Base-by-base conservation (phyloP, 2,888 invertebrate species). In the Dichetophora obliterata region DNA sequence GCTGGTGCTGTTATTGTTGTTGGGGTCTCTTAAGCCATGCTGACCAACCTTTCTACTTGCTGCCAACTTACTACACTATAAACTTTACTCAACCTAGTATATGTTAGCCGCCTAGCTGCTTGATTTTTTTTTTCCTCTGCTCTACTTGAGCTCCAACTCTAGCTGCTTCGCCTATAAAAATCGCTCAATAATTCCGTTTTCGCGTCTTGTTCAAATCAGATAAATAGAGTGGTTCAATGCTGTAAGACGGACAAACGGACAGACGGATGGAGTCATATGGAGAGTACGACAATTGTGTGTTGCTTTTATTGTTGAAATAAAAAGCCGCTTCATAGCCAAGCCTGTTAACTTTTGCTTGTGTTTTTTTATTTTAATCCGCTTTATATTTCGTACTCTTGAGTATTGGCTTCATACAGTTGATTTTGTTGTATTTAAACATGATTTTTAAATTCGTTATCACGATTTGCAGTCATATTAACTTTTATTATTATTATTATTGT, bases 121-220 rank as follows among this genome's bases (percentile, higher is more conserved):
- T 5, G 31, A 31, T 22, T 22, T 22, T 54, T 22, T 19, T 9
- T 19, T 19, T 8, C 6, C 19, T 22, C 54, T 19, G 54, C 54
- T 1, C 19, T 3, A 9, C 57, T 22, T 16, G 19, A n/a, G 22
- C 57, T 31, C 37, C 3, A 3, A 14, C 57, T 24, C 22, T 31
- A 34, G 43, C 27, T n/a, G 31, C 43, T 22, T 16, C 19, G 59
- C 72, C 72, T 72, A 61, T 27, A 37, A 61, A 66, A 74, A 54
- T 75, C 59, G 75, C 59, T 69, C 75, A 69, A 66, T 74, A 66
- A 74, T 66, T 74, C 74, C 74, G 66, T 74, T 74, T 73, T 74
- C 37, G 65, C 74, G 74, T 66, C 74, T 74, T 54, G 74, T 66
- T 74, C 74, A 54, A 74, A 74, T 74, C 74, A 69, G 69, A 69